phyloP scores from a whole-genome alignment of 2,113 vertebrate genomes.

The Platysternon megacephalum region DNA sequence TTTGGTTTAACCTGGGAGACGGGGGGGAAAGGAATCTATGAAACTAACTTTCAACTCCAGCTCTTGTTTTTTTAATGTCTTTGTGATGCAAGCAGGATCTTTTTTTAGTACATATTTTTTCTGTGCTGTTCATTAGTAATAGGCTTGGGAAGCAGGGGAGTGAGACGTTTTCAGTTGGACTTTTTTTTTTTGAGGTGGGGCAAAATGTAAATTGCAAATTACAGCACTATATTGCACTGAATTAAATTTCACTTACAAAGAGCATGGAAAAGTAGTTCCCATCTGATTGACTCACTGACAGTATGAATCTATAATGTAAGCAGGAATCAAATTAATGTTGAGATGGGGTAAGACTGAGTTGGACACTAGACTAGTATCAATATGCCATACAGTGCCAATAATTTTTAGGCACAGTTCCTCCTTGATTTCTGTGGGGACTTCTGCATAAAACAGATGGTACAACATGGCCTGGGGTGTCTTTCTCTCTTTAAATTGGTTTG shows the following conservation, averaged over 20 bases:
- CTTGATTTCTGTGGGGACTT: background rate
- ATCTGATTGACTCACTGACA: fast-evolving
- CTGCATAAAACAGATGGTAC: fast-evolving
- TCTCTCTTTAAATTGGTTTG: background rate
- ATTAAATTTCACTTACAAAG: background rate
- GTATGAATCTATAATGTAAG: background rate
- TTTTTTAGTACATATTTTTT: background rate
- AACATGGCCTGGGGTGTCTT: fast-evolving
- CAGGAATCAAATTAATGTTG: background rate
- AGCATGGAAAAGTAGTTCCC: background rate
- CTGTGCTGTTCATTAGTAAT: background rate
- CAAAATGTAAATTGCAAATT: background rate
- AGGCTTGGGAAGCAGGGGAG: background rate
- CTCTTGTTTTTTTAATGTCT: background rate
- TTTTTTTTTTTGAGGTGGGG: background rate
- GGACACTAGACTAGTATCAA: fast-evolving
- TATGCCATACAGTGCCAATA: fast-evolving
- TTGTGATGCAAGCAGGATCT: background rate
- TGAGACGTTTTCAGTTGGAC: background rate
- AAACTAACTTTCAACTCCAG: background rate
- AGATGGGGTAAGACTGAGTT: background rate
- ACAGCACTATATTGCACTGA: background rate
- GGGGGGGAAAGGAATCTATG: background rate
- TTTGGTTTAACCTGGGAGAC: background rate
- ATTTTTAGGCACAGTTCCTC: background rate